A percentile compares a stretch with the other conserved stretches of the same genome.
Conservation (phyloP, 2,888 invertebrate genomes). For the Chrysolina oricalcia region DNA sequence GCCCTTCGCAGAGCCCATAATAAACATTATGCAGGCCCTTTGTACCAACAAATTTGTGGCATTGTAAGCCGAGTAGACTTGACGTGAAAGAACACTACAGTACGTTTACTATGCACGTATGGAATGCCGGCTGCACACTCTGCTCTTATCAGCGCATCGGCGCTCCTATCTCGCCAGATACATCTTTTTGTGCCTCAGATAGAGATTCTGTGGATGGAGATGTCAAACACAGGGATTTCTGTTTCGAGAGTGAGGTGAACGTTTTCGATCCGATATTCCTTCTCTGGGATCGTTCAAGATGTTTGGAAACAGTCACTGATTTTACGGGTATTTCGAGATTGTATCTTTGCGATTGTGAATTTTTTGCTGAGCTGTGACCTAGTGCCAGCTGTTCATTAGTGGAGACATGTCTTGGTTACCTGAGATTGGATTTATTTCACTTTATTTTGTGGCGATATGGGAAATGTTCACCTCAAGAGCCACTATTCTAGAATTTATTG, state of each 20-base stretch:
- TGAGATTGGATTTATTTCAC: not conserved
- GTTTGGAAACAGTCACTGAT: constrained; percentile 51
- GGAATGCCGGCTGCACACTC: constrained; percentile 62
- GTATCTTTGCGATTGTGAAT: constrained; percentile 32
- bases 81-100: constrained; percentile 64
- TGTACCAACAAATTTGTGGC: constrained; percentile 64
- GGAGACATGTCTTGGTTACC: not conserved
- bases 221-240: constrained; percentile 69
- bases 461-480: too few relatives aligned
- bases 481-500: too few relatives aligned
- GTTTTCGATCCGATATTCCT: constrained; percentile 45
- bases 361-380: constrained; percentile 18
- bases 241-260: constrained; percentile 44
- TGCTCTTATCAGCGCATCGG: constrained; percentile 65
- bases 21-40: constrained; percentile 56
- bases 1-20: constrained; percentile 44
- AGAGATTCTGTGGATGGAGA: constrained; percentile 67
- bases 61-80: constrained; percentile 61
- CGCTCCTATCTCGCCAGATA: constrained; percentile 66
- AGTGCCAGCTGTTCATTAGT: constrained; percentile 10
- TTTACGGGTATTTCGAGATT: constrained; percentile 32
- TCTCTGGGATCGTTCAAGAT: constrained; percentile 41
- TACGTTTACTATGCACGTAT: constrained; percentile 44
- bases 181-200: constrained; percentile 69
- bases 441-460: too few relatives aligned